Evolutionary conservation across 2,888 invertebrate species (phyloP).

Genomic region (Cephalotes varians): DNA sequence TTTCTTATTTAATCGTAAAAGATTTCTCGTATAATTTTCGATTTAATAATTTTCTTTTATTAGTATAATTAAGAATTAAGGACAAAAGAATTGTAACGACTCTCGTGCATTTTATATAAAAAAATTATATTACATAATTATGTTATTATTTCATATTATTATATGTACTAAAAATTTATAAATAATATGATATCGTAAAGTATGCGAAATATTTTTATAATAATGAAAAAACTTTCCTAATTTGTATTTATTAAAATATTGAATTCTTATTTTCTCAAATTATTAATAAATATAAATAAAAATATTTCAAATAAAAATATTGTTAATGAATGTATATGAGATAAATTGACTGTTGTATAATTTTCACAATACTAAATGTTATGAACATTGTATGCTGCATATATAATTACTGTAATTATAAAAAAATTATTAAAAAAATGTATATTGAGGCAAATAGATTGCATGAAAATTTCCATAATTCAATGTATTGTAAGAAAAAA

Average conservation of each 20-base stretch:
- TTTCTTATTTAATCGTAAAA: conserved; percentile 9
- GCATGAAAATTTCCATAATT: background rate
- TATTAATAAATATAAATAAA: background rate
- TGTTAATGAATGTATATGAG: background rate
- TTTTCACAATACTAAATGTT: background rate
- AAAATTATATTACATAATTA: background rate
- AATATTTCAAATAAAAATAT: no score
- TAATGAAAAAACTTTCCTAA: background rate
- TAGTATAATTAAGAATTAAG: background rate
- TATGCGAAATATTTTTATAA: background rate
- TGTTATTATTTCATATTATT: background rate
- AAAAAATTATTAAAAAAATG: background rate
- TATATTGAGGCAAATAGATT: background rate
- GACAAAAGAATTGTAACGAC: background rate
- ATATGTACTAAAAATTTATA: background rate
- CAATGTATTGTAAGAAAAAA: background rate
- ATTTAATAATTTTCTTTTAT: background rate
- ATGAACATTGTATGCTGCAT: background rate
- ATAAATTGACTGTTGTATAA: background rate
- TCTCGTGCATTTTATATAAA: background rate
- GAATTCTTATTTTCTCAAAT: background rate
- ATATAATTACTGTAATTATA: background rate
- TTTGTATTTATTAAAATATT: background rate
- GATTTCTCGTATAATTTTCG: background rate
- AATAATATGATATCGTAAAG: background rate